Conservation (phyloP, 2,888 invertebrate genomes). For the Dioctria rufipes region DNA sequence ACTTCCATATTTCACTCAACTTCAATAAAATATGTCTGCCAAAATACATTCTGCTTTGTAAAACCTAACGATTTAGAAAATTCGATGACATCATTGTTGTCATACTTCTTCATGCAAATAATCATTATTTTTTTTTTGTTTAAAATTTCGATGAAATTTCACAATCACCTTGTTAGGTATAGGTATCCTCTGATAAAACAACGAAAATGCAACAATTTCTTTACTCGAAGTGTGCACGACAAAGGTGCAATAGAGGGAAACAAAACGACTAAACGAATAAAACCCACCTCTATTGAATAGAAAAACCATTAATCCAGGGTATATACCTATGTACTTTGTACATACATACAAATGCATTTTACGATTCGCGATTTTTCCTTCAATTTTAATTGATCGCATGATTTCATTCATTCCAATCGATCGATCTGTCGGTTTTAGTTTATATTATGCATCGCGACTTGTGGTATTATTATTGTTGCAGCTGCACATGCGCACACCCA, state of each 20-base stretch:
- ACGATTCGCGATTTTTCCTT: constrained; percentile 52
- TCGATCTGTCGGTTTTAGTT: constrained; percentile 50
- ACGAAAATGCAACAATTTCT: constrained; percentile 21
- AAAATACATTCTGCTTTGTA: too few species aligned
- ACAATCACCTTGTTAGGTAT: constrained; percentile 10
- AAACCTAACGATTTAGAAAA: constrained; percentile 19
- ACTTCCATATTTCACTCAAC: too few species aligned
- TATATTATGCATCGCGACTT: constrained; percentile 27
- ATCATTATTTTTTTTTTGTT: constrained; percentile 7
- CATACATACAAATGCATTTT: neutral
- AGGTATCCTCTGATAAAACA: constrained; percentile 30
- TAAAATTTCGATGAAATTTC: constrained; percentile 1
- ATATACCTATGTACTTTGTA: neutral
- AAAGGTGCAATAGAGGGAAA: neutral
- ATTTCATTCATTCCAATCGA: constrained; percentile 53
- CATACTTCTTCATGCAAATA: constrained; percentile 40
- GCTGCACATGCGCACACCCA: constrained; percentile 18
- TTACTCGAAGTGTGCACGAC: neutral
- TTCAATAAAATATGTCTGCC: too few species aligned
- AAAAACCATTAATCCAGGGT: neutral
- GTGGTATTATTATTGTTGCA: constrained; percentile 26
- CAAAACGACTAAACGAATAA: neutral
- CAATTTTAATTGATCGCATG: constrained; percentile 55
- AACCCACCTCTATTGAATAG: neutral
- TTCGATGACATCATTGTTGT: constrained; percentile 28